These are phyloP conservation scores for Ophion ventricosus DNA, from an alignment of 2,888 invertebrate species.

Conservation along the genomic window DNA sequence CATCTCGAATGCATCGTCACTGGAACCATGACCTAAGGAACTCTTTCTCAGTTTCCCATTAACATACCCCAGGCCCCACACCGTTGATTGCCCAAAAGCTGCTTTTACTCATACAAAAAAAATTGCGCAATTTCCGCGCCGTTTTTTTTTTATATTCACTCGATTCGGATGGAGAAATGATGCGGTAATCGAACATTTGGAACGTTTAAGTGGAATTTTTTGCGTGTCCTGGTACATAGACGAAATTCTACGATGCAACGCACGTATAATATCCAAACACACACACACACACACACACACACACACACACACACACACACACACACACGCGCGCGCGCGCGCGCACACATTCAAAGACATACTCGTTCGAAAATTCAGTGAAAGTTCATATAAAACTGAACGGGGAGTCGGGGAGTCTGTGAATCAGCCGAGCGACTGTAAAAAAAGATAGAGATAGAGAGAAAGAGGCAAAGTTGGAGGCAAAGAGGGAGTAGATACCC, in stretches of 20 bases:
- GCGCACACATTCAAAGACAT: not conserved
- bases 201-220: not conserved
- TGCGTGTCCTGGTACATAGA: not conserved
- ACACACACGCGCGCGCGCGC: slow-evolving; percentile 1
- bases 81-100: not conserved
- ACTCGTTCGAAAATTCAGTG: slow-evolving; percentile 74
- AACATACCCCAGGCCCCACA: not conserved
- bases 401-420: slow-evolving; percentile 71
- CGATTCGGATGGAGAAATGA: not conserved
- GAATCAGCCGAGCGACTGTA: slow-evolving; percentile 30
- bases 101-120: not conserved
- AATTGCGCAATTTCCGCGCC: slow-evolving; percentile 1
- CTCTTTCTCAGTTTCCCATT: not conserved
- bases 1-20: too few relatives aligned
- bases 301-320: not conserved
- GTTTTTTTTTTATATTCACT: not conserved
- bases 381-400: slow-evolving; percentile 76
- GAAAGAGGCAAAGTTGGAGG: not conserved
- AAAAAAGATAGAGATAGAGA: not conserved
- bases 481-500: slow-evolving; percentile 33
- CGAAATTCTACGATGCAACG: not conserved
- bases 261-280: not conserved
- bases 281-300: slow-evolving; percentile 21
- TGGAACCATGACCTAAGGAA: not conserved
- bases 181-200: slow-evolving; percentile 19